Base-by-base conservation (phyloP, 2,113 vertebrate genomes). In the Cercopithecus mona region DNA sequence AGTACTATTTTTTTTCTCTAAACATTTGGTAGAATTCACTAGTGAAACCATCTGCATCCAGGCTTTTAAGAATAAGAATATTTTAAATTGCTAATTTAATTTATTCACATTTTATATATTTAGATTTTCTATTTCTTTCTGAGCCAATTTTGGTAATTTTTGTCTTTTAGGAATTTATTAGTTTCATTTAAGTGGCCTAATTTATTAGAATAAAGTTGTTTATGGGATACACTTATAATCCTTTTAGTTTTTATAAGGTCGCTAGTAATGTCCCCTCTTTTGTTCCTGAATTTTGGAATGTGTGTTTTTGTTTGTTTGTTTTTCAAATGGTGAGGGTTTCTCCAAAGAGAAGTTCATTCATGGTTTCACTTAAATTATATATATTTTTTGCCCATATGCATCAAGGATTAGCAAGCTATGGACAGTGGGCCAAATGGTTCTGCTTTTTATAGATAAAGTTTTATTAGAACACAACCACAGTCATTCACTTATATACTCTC, bases 211-310 rank as follows among this genome's bases (percentile, higher is more conserved):
- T 88, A 66, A 87, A 66, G n/a, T 89, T 64, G 12, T 79, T 78
- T 4, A 64, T 72, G n/a, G 12, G 2, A 64, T 72, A 43, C 12
- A 84, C 55, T 89, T 91, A 88, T 55, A 89, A 89, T 92, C n/a
- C 10, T 88, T 94, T 91, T 55, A n/a, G 27, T 88, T 96, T 93
- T 23, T 76, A 0, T 82, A 95, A 89, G n/a, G 23, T 92, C 40
- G 40, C 23, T 84, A 32, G 27, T 88, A 14, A 80, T 84, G 18
- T 64, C 13, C 3, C 35, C 18, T 72, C n/a, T 88, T 84, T 52
- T 9, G 45, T 73, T 83, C 16, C 30, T 59, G 17, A 57, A 61
- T 92, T 82, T 91, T 35, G 4, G 68, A 45, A 82, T 50, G 10
- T 94, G 18, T 94, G n/a, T 35, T 22, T 90, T 75, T 50, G 61